Evolutionary conservation across 2,888 invertebrate species (phyloP).

Genomic region (Drosophila neonasuta): DNA sequence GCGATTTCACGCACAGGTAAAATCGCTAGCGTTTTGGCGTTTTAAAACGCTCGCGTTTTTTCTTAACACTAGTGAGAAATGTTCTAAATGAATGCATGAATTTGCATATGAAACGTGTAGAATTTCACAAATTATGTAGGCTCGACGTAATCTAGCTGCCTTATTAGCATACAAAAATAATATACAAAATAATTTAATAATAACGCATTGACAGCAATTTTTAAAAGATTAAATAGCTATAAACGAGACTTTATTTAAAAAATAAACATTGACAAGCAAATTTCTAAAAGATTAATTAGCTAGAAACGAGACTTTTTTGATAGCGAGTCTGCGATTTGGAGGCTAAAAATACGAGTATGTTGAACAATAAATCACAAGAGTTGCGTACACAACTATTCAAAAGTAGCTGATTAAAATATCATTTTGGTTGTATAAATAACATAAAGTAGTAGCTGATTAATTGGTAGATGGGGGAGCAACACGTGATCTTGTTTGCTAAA

Average conservation of each 20-base stretch:
- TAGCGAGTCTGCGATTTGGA: background rate
- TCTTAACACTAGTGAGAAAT: too few species aligned
- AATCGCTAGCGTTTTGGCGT: slow-evolving; percentile 23
- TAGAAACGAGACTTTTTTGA: background rate
- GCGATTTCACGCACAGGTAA: slow-evolving; percentile 54
- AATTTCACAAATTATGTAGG: too few species aligned
- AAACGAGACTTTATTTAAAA: too few species aligned
- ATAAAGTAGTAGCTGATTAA: background rate
- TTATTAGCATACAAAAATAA: background rate
- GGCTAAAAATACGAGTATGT: background rate
- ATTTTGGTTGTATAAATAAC: slow-evolving; percentile 4
- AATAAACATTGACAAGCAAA: background rate
- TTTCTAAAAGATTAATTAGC: background rate
- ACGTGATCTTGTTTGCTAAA: slow-evolving; percentile 62
- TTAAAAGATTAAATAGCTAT: too few species aligned
- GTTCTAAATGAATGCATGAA: too few species aligned
- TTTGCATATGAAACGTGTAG: too few species aligned
- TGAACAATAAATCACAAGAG: background rate
- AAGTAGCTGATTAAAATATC: background rate
- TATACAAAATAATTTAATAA: background rate
- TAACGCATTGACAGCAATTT: too few species aligned
- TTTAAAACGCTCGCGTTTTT: slow-evolving; percentile 24
- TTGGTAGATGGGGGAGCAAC: slow-evolving; percentile 29
- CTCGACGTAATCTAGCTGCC: background rate
- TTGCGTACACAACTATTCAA: background rate